Evolutionary conservation across 2,113 vertebrate genomes (phyloP).

Genomic region (Conger conger): DNA sequence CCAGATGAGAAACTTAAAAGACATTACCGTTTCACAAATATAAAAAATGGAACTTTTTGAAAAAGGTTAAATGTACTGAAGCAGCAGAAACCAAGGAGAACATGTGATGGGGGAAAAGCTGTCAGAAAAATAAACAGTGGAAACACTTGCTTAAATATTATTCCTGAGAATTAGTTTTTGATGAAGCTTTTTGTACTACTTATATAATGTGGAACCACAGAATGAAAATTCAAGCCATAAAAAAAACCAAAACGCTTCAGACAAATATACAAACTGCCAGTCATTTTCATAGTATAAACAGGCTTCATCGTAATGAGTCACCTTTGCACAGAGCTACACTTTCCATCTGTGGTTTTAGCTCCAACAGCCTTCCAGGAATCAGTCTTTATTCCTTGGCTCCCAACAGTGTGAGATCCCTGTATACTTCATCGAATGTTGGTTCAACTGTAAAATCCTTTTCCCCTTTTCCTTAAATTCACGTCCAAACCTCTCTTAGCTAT

Average conservation of each 20-base stretch:
- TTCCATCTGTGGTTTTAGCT: slow-evolving; percentile 20
- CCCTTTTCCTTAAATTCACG: neutral
- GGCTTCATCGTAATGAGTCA: slow-evolving; percentile 11
- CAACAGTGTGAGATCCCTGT: neutral
- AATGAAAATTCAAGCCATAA: neutral
- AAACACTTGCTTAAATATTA: neutral
- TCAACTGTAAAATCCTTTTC: neutral
- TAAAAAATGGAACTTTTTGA: no score
- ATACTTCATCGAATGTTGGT: neutral
- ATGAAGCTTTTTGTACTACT: neutral
- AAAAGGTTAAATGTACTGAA: no score
- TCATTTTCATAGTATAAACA: neutral
- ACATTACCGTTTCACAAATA: neutral
- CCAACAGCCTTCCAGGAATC: slow-evolving; percentile 26
- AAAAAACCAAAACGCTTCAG: neutral
- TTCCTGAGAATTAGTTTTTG: neutral
- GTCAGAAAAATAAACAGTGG: neutral
- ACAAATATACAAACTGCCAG: slow-evolving; percentile 23
- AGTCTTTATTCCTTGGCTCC: slow-evolving; percentile 14
- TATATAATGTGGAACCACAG: neutral
- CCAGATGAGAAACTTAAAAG: no score
- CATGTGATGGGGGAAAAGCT: neutral
- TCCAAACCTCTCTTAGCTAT: neutral
- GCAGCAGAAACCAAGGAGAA: neutral
- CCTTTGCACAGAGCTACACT: slow-evolving; percentile 14